Evolutionary conservation across 2,888 invertebrate genomes (phyloP).

Genomic region (Drosophila meridionalis): DNA sequence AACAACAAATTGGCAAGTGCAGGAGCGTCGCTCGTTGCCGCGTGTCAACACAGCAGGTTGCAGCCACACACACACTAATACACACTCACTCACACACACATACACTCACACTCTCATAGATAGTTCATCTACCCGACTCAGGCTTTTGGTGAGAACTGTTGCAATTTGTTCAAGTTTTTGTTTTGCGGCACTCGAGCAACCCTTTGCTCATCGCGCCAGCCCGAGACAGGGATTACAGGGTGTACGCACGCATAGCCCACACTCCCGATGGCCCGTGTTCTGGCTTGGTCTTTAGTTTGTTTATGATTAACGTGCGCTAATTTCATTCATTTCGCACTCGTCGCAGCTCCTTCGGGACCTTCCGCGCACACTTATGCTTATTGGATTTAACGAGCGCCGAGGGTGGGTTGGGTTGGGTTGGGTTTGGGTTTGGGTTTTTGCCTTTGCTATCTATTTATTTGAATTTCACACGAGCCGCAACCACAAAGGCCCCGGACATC

Average conservation of each 20-base stretch:
- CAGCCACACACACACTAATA: slow-evolving; percentile 7
- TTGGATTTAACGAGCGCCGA: slow-evolving; percentile 57
- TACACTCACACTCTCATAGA: background rate
- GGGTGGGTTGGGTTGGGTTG: background rate
- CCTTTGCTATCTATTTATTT: slow-evolving; percentile 43
- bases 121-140: background rate
- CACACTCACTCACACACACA: background rate
- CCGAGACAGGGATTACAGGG: background rate
- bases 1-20: slow-evolving; percentile 76
- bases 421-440: background rate
- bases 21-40: slow-evolving; percentile 46
- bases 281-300: slow-evolving; percentile 61
- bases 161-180: slow-evolving; percentile 65
- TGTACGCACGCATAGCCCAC: background rate
- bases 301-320: slow-evolving; percentile 80
- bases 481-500: slow-evolving; percentile 48
- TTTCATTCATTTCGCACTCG: slow-evolving; percentile 77
- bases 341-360: slow-evolving; percentile 56
- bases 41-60: slow-evolving; percentile 74
- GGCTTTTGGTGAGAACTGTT: slow-evolving; percentile 69
- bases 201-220: slow-evolving; percentile 52
- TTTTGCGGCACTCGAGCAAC: slow-evolving; percentile 36
- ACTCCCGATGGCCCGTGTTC: background rate
- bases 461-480: slow-evolving; percentile 64
- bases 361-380: slow-evolving; percentile 68